These are phyloP conservation scores for Myrmophylax atrothorax DNA, from an alignment of 2,113 vertebrate species.

Conservation along the genomic window DNA sequence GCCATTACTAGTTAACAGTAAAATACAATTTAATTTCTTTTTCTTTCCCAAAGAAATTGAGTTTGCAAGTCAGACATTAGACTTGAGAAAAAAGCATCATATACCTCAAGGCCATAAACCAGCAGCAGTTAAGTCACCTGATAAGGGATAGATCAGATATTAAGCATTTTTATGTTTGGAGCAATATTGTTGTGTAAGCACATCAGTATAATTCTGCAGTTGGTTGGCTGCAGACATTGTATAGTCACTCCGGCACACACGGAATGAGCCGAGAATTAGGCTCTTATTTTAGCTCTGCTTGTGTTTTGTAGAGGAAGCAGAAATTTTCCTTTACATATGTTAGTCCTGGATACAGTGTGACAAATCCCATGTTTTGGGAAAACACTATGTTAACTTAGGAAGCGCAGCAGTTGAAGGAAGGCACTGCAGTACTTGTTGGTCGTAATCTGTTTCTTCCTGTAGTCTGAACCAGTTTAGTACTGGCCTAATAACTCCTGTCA, in stretches of 20 bases:
- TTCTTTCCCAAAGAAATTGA: background rate
- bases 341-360: background rate
- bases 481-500: background rate
- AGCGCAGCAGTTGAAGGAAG: background rate
- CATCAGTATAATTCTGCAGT: background rate
- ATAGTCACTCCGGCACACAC: background rate
- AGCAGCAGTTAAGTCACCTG: background rate
- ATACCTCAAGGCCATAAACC: background rate
- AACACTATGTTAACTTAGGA: background rate
- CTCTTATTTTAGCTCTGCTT: background rate
- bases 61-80: background rate
- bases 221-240: background rate
- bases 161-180: background rate
- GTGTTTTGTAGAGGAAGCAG: background rate
- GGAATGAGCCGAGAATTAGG: background rate
- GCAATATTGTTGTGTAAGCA: background rate
- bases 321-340: background rate
- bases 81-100: background rate
- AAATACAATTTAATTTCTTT: background rate
- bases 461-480: background rate
- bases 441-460: background rate
- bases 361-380: background rate
- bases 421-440: background rate
- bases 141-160: background rate
- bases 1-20: background rate